Evolutionary conservation across 2,113 vertebrate genomes (phyloP).

Genomic region (Festucalex cinctus): DNA sequence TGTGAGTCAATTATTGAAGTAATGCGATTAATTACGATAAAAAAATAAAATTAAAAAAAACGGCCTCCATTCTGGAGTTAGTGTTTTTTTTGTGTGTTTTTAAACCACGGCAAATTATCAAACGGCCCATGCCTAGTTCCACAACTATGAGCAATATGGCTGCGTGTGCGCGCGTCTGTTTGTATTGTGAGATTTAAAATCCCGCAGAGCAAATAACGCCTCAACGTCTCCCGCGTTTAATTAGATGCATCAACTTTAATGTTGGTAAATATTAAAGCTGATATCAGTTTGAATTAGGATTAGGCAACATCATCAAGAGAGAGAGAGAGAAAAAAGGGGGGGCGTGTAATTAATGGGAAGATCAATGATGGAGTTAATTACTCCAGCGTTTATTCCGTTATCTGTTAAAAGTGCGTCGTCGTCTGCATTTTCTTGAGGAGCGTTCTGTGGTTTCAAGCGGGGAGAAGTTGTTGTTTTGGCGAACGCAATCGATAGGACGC

Average conservation of each 20-base stretch:
- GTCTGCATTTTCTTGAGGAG: conserved; percentile 3
- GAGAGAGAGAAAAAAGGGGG: conserved; percentile 5
- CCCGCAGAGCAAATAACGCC: conserved; percentile 30
- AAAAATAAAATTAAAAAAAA: no score
- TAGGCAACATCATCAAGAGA: conserved; percentile 27
- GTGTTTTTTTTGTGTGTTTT: no score
- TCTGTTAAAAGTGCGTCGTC: conserved; percentile 12
- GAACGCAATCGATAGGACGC: neutral
- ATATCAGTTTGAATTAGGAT: conserved; percentile 50
- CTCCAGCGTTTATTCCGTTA: conserved; percentile 22
- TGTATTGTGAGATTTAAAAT: conserved; percentile 24
- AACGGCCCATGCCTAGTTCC: no score
- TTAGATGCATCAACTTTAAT: conserved; percentile 46
- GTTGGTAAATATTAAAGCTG: conserved; percentile 40
- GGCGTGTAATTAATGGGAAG: conserved; percentile 32
- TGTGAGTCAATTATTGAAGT: no score
- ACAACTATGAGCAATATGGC: no score
- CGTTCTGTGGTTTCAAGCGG: neutral
- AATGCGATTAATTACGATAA: no score
- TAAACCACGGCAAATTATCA: no score
- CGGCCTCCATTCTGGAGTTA: no score
- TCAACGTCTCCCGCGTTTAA: conserved; percentile 22
- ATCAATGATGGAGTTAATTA: conserved; percentile 41
- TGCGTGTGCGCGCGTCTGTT: conserved; percentile 2
- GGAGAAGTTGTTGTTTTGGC: neutral